Conservation (phyloP, 1,140 invertebrate species). For the Ephestia elutella region DNA sequence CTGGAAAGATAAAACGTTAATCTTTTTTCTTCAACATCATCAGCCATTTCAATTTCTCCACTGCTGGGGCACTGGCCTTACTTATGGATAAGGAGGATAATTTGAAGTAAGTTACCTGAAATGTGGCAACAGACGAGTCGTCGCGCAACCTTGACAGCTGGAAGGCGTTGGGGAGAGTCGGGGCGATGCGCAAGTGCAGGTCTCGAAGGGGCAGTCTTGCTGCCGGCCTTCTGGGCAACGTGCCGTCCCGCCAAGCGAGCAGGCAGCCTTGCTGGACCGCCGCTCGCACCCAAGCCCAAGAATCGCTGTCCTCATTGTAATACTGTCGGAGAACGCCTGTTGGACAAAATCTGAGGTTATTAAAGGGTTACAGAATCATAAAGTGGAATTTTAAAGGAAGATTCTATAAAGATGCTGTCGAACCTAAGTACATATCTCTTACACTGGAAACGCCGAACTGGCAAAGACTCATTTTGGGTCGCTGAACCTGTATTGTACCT, state of each 20-base stretch:
- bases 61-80: too few relatives aligned
- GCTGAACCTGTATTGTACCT: too few relatives aligned
- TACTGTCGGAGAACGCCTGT: slow-evolving; percentile 64
- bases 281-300: slow-evolving; percentile 59
- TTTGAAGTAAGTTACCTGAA: slow-evolving; percentile 43
- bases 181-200: slow-evolving; percentile 51
- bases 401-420: too few relatives aligned
- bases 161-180: slow-evolving; percentile 57
- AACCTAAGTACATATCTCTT: too few relatives aligned
- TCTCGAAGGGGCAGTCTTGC: slow-evolving; percentile 55
- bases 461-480: too few relatives aligned
- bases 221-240: slow-evolving; percentile 49
- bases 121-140: slow-evolving; percentile 61
- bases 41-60: too few relatives aligned
- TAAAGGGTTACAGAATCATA: neutral
- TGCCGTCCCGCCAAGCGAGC: slow-evolving; percentile 60
- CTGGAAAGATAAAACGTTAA: too few relatives aligned
- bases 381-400: too few relatives aligned
- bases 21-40: too few relatives aligned
- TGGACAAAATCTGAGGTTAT: neutral
- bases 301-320: slow-evolving; percentile 55
- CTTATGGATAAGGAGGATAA: too few relatives aligned
- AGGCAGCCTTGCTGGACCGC: slow-evolving; percentile 57
- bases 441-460: too few relatives aligned
- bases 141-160: slow-evolving; percentile 59